Percentiles rank a stretch among this genome's conserved stretches.
Evolutionary conservation across 1,140 invertebrate species (phyloP).

Genomic region (Homalodisca vitripennis): DNA sequence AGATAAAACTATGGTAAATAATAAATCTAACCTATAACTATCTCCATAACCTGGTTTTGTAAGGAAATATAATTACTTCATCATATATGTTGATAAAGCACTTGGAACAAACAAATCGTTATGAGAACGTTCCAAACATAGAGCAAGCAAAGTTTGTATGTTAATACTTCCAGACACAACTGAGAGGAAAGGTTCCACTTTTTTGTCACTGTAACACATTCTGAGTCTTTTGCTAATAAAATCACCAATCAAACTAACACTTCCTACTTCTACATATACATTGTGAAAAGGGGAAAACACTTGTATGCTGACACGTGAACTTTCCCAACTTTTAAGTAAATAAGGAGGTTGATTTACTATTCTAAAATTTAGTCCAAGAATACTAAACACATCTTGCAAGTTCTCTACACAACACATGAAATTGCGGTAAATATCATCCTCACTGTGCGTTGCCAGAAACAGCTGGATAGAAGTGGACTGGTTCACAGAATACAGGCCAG

Average conservation of each 20-base stretch:
- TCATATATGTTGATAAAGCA: slow-evolving; percentile 3
- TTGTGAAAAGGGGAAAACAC: slow-evolving; percentile 60
- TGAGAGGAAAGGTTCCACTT: slow-evolving; percentile 55
- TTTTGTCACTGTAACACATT: slow-evolving; percentile 56
- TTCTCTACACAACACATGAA: slow-evolving; percentile 52
- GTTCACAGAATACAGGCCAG: slow-evolving; percentile 58
- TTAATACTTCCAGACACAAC: slow-evolving; percentile 63
- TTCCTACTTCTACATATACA: slow-evolving; percentile 62
- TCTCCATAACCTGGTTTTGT: no score
- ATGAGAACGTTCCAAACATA: slow-evolving; percentile 56
- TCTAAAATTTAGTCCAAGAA: slow-evolving; percentile 60
- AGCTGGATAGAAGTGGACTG: slow-evolving; percentile 60
- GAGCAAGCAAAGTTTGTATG: slow-evolving; percentile 61
- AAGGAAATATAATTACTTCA: no score
- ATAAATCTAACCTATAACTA: no score
- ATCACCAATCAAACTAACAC: slow-evolving; percentile 59
- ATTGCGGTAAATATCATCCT: slow-evolving; percentile 48
- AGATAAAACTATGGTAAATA: no score
- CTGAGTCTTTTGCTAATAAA: slow-evolving; percentile 66
- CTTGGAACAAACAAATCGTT: slow-evolving; percentile 13
- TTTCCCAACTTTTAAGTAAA: slow-evolving; percentile 58
- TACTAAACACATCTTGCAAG: slow-evolving; percentile 54
- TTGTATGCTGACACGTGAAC: slow-evolving; percentile 60
- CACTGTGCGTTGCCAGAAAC: slow-evolving; percentile 53
- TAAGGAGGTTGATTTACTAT: slow-evolving; percentile 55